Evolutionary conservation across 2,888 invertebrate species (phyloP), one percentile per base, ranked within the genome.

Genomic region (Emmelina monodactyla): DNA sequence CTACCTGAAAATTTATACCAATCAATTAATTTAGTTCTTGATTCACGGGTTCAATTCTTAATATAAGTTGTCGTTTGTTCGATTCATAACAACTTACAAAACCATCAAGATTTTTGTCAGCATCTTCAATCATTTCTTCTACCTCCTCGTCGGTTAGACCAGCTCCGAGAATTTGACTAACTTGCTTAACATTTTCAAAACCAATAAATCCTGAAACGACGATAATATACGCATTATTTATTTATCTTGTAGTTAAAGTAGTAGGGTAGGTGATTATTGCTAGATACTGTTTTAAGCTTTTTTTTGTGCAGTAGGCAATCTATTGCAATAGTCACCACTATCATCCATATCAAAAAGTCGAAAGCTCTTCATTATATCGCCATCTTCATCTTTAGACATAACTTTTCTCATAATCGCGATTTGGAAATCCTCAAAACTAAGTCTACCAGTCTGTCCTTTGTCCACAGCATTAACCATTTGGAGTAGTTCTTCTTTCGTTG

Each of bases 321-420:
- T n/a, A n/a, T n/a, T n/a, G n/a, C n/a, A n/a, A n/a, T n/a, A n/a
- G n/a, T 33, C 49, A 76, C 79, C 80, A 19, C 43, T 46, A 36
- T 81, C 72, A 40, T 76, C 62, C 37, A 57, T 59, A 34, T 81
- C 80, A 34, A 79, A 78, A 2, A 76, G 62, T 0, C 76, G 53
- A 41, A 80, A 81, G 39, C 79, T 80, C 43, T 81, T 81, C 72
- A 78, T 75, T 13, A 80, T 70, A 16, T 81, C 78, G 0, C 64
- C 69, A 22, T 80, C 78, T 2, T 47, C 62, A 42, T 80, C 80
- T 10, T 47, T 51, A 0, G 70, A 58, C 67, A 78, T 79, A 7
- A 78, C 64, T 46, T 81, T 80, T 25, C 76, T 60, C 73, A 73
- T 76, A 9, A 81, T 69, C 1, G 73, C 75, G 0, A 75, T 79